Evolutionary conservation across 2,888 invertebrate species (phyloP), one percentile per base, ranked within the genome.

Genomic region (Chymomyza caudatula): DNA sequence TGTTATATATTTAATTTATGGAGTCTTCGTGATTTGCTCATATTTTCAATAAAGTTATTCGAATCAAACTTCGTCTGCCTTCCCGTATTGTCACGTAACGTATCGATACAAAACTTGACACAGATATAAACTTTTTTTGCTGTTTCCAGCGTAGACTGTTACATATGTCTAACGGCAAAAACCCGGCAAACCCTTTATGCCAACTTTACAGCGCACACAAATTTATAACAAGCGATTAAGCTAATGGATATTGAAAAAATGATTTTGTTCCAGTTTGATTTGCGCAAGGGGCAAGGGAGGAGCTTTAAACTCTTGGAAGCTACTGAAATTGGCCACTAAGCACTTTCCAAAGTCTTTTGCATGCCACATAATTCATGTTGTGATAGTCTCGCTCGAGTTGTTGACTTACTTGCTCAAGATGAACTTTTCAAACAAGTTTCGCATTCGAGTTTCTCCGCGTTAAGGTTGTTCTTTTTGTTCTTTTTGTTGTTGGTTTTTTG

Each of bases 271-370:
- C 0, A 37, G 8, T n/a, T n/a, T n/a, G n/a, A n/a, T n/a, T n/a
- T n/a, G n/a, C n/a, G n/a, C n/a, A n/a, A n/a, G 29, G 29, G 11
- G 11, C 8, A 11, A 8, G 11, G 3, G 29, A 2, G 11, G 29
- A 11, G 29, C 29, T 37, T 11, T 2, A 11, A 37, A 37, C 11
- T 2, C 11, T 37, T 37, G 2, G 29, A 37, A 37, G 8, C 29
- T 11, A 37, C 5, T 17, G 5, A 47, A 80, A 86, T 84, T 80
- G 82, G 73, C 80, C 86, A 81, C 68, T 70, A 81, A 86, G 73
- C 82, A 86, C 80, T 80, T 80, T 86, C 85, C 73, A 78, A 80
- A 86, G 82, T 68, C 74, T 82, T 85, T 86, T 84, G 82, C 86
- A 86, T 81, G 78, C 64, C 82, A 71, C 72, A 84, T 74, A 81